Base-by-base conservation (phyloP, 1,140 invertebrate genomes). In the Wiebesia pumilae region DNA sequence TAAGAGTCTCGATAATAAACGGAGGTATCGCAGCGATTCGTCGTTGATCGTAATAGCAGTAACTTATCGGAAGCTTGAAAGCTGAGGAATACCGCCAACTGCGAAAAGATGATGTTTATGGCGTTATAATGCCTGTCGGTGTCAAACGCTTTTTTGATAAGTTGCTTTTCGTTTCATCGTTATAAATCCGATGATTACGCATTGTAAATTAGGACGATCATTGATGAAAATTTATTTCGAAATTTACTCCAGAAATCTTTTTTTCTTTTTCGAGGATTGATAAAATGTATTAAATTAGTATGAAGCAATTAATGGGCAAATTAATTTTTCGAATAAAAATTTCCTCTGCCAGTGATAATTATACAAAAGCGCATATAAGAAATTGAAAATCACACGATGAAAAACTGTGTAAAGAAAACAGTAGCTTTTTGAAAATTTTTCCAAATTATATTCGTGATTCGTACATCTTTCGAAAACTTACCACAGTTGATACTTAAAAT, bases 1-100 rank as follows among this genome's bases (percentile, higher is more conserved):
- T 83, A 83, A 79, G 85, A 79, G 75, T 83, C 85, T 33, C 85
- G 75, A 87, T 87, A 87, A 87, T 86, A 87, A 87, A 79, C 73
- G 85, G 67, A 24, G 80, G 12, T 81, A 81, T 73, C 54, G 73
- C 27, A 6, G 65, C 7, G 84, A 85, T 77, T 82, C 80, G 51
- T 62, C 30, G 58, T 21, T 51, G 85, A 86, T 81, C 54, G 80
- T 33, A 33, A 51, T 27, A 24, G 80, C 54, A 69, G 16, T 16
- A 30, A 35, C 14, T 35, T 58, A 51, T 79, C 73, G 40, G 40
- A 27, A 35, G 67, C 67, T 69, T 35, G 58, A 27, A 40, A 67
- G 58, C 75, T 67, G 77, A 81, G 84, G 81, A 86, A 86, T 81
- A 69, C 38, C 84, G 38, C 30, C 77, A n/a, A 47, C 75, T n/a